Percentiles rank a stretch among this genome's conserved stretches.
Evolutionary conservation across 2,113 vertebrate genomes (phyloP).

Genomic region (Edolisoma coerulescens): DNA sequence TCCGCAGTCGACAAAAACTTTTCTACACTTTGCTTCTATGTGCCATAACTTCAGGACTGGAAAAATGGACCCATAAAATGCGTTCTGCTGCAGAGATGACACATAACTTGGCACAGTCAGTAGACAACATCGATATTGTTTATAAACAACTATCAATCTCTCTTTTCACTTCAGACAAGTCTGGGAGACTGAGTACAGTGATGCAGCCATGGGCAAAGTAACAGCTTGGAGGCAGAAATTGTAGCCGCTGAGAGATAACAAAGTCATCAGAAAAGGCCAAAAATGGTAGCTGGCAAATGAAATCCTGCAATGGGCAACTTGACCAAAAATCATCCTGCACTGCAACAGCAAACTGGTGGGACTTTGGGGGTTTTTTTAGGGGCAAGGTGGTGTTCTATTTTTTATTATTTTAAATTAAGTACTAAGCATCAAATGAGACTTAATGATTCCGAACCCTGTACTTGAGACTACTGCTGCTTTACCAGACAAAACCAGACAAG

Average conservation of each 20-base stretch:
- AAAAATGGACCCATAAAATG: neutral
- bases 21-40: neutral
- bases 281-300: neutral
- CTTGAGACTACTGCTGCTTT: neutral
- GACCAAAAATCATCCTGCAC: neutral
- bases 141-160: neutral
- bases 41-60: neutral
- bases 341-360: neutral
- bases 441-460: neutral
- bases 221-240: neutral
- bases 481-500: neutral
- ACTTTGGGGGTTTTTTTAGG: neutral
- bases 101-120: neutral
- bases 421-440: neutral
- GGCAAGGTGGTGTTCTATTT: rapidly evolving
- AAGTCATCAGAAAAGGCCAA: neutral
- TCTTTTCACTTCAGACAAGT: neutral
- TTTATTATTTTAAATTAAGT: neutral
- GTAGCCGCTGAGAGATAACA: neutral
- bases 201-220: neutral
- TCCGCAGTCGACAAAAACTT: neutral
- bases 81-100: neutral
- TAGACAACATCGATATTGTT: neutral
- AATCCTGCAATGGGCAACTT: neutral
- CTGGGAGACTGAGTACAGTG: neutral